Base-by-base conservation (phyloP, 2,113 vertebrate genomes). In the Ceyx melanurus region DNA sequence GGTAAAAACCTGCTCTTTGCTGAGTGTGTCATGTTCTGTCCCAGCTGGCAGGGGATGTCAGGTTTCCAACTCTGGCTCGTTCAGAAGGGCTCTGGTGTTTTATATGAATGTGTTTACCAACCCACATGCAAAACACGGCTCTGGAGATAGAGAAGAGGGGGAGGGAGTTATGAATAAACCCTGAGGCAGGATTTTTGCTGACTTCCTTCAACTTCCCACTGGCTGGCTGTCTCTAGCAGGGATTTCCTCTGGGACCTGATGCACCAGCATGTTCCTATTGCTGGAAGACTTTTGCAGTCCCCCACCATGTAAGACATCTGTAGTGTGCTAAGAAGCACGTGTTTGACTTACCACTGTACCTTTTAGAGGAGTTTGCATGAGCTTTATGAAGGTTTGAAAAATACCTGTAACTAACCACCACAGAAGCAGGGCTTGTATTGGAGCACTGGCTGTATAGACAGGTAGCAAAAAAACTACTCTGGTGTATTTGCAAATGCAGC, bases 381-480 rank as follows among this genome's bases (percentile, higher is more conserved):
- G 40, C 79, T 85, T 8, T 31, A n/a, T 53, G 67, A 50, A 0
- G 68, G 45, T 61, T 37, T 37, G 37, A 37, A 10, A 37, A 37
- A 37, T 37, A 37, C 37, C 37, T 37, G 37, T 37, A 37, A 37
- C 9, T 37, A 37, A 23, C 29, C 57, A 67, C 11, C 54, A 20
- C 21, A 58, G 60, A 4, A 0, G 42, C 0, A 1, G 62, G 26
- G 48, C 46, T 2, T 71, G 0, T 14, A 3, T 46, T 33, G 40
- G 29, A 16, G 43, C 50, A 75, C 67, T 54, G 83, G 15, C 70
- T 85, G 16, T 25, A 5, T 0, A 20, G 53, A 25, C 26, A 56
- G 37, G 67, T 17, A 72, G 53, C 2, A 5, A 53, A 23, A 16
- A 66, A 40, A 37, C 0, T 3, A 43, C 43, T 4, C 64, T 48